Conservation (phyloP, 2,888 invertebrate genomes). For the Allacma fusca region DNA sequence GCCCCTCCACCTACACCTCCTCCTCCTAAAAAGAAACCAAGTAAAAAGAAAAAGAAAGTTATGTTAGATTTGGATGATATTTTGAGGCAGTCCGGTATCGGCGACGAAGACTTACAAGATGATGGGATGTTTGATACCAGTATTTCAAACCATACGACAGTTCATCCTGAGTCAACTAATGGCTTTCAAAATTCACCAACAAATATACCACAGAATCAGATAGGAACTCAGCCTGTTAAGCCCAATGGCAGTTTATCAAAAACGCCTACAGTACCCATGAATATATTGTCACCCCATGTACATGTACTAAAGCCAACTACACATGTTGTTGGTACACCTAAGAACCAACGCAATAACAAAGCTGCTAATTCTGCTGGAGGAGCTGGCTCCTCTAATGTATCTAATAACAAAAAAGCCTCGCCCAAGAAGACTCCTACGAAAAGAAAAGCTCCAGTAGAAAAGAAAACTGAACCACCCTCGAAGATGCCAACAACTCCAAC, state of each 20-base stretch:
- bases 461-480: slow-evolving; percentile 16
- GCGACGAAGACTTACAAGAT: slow-evolving; percentile 60
- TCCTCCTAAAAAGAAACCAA: slow-evolving; percentile 53
- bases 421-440: slow-evolving; percentile 42
- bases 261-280: slow-evolving; percentile 31
- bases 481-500: slow-evolving; percentile 19
- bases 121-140: slow-evolving; percentile 54
- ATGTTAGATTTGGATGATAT: slow-evolving; percentile 59
- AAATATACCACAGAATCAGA: slow-evolving; percentile 26
- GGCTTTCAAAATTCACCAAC: slow-evolving; percentile 17
- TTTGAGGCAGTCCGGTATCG: slow-evolving; percentile 60
- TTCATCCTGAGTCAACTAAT: neutral
- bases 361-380: slow-evolving; percentile 30
- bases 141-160: neutral
- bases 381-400: slow-evolving; percentile 34
- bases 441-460: slow-evolving; percentile 27
- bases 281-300: slow-evolving; percentile 39
- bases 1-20: slow-evolving; percentile 39
- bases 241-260: slow-evolving; percentile 52
- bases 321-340: slow-evolving; percentile 7
- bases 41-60: slow-evolving; percentile 57
- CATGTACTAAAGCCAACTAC: slow-evolving; percentile 46
- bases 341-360: slow-evolving; percentile 35
- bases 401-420: slow-evolving; percentile 22
- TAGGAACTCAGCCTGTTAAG: slow-evolving; percentile 39